Evolutionary conservation across 2,888 invertebrate genomes (phyloP).

Genomic region (Megamerina dolium): DNA sequence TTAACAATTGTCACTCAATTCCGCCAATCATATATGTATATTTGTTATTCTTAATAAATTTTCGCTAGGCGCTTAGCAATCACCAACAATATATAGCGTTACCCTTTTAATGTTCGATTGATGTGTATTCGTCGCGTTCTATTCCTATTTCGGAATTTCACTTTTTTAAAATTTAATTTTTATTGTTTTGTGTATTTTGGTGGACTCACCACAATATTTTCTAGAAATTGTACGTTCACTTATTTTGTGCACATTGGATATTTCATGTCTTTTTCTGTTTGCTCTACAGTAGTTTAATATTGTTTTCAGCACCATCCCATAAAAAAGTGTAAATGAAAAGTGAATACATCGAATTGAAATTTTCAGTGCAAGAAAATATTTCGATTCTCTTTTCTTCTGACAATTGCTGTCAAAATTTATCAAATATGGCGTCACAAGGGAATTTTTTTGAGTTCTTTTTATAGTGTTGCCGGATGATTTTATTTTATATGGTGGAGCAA

Average conservation of each 20-base stretch:
- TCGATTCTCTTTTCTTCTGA: slow-evolving; percentile 8
- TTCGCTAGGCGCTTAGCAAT: slow-evolving; percentile 7
- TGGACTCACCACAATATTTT: not conserved
- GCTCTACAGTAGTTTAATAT: not conserved
- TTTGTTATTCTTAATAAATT: too few relatives aligned
- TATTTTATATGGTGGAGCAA: too few relatives aligned
- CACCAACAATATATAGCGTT: slow-evolving; percentile 4
- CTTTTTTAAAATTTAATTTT: slow-evolving; percentile 7
- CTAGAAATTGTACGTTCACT: not conserved
- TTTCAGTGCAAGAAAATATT: slow-evolving; percentile 6
- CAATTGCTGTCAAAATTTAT: too few relatives aligned
- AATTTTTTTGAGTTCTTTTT: too few relatives aligned
- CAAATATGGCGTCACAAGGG: not conserved
- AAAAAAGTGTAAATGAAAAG: slow-evolving; percentile 7
- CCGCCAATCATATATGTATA: not conserved
- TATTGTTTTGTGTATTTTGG: not conserved
- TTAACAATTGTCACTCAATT: not conserved
- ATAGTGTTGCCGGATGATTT: too few relatives aligned
- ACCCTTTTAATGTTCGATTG: slow-evolving; percentile 5
- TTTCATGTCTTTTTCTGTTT: slow-evolving; percentile 5
- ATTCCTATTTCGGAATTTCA: slow-evolving; percentile 13
- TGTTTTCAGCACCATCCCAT: not conserved
- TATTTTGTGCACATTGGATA: too few relatives aligned
- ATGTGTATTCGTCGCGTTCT: slow-evolving; percentile 1
- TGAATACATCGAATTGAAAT: slow-evolving; percentile 12